Conservation (phyloP, 2,113 vertebrate species). For the Tinamus guttatus region DNA sequence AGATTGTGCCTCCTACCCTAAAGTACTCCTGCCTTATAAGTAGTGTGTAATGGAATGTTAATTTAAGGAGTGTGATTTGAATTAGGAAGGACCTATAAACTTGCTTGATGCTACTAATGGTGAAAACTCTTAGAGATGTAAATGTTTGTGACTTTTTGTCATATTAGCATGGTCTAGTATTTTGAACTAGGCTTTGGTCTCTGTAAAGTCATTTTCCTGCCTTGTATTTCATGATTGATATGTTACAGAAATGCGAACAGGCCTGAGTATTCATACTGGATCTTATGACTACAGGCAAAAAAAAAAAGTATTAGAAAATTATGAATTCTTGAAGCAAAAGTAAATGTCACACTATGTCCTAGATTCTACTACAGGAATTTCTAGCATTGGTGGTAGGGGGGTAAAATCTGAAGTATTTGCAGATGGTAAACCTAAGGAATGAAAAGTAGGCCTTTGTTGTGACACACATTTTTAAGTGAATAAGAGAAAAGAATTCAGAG, state of each 20-base stretch:
- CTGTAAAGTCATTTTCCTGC: background rate
- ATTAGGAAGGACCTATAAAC: background rate
- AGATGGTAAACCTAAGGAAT: background rate
- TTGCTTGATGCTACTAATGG: background rate
- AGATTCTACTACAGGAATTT: background rate
- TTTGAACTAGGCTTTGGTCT: background rate
- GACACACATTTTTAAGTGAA: background rate
- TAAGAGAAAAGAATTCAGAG: background rate
- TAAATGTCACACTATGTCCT: background rate
- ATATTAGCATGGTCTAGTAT: background rate
- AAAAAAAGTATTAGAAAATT: background rate
- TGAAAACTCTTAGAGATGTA: background rate
- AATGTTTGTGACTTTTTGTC: background rate
- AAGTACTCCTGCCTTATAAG: background rate
- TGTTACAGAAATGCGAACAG: background rate
- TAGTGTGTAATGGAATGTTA: background rate
- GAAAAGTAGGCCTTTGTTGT: background rate
- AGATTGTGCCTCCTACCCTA: background rate
- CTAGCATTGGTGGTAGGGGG: background rate
- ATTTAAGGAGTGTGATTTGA: background rate
- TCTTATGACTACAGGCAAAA: background rate
- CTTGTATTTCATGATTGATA: background rate
- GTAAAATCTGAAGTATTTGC: background rate
- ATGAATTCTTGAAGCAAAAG: background rate
- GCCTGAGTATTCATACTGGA: background rate